A percentile compares a stretch with the other conserved stretches of the same genome.
Conservation (phyloP, 2,113 vertebrate species). For the Tylochromis polylepis region DNA sequence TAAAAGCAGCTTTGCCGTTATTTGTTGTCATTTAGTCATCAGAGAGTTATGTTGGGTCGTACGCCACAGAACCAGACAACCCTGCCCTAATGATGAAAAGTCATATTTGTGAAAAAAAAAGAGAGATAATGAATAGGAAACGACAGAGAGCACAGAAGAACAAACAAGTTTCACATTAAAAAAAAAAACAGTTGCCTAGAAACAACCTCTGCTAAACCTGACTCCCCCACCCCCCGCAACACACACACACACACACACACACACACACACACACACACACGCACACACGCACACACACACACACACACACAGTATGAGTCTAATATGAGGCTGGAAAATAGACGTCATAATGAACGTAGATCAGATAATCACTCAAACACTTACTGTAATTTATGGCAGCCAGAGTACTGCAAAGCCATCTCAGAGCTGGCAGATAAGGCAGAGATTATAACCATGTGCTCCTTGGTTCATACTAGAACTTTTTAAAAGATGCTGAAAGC, state of each 20-base stretch:
- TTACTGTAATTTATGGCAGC: neutral
- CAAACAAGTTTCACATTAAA: slow-evolving; percentile 46
- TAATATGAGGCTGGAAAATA: neutral
- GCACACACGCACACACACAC: neutral
- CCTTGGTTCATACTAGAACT: neutral
- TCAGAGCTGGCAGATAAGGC: neutral
- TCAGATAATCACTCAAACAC: neutral
- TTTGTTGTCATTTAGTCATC: neutral
- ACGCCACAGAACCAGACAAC: neutral
- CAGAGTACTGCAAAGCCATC: neutral
- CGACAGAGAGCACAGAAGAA: slow-evolving; percentile 31
- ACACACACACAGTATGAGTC: neutral
- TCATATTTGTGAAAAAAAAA: neutral
- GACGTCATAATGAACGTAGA: neutral
- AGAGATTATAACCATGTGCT: neutral
- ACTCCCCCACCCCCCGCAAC: neutral
- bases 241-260: neutral
- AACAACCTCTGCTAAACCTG: slow-evolving; percentile 67
- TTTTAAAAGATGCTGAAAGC: neutral
- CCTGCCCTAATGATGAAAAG: slow-evolving; percentile 6
- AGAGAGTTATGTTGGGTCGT: neutral
- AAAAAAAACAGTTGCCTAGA: slow-evolving; percentile 62
- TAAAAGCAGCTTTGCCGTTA: neutral
- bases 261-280: neutral
- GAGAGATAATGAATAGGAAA: slow-evolving; percentile 27